A percentile compares a stretch with the other conserved stretches of the same genome.
These are phyloP conservation scores for Tachina lurida DNA, from an alignment of 2,888 invertebrate species.

Conservation along the genomic window DNA sequence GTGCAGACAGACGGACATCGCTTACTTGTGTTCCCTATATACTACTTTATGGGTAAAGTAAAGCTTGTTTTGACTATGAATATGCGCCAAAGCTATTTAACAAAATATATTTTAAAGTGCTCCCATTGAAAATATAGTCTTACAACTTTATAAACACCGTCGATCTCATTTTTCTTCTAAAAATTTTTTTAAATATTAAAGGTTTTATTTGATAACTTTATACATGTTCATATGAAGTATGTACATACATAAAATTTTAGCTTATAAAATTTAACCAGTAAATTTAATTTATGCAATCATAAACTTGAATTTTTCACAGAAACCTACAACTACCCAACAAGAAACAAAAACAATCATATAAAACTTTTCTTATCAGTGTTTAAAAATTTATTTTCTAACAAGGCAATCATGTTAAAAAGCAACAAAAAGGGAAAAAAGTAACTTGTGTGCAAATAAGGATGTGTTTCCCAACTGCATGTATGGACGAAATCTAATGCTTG, in stretches of 20 bases:
- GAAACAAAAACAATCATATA: constrained; percentile 1
- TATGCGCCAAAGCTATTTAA: too few relatives aligned
- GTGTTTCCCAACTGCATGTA: neutral
- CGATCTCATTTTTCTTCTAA: neutral
- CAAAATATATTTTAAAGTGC: too few relatives aligned
- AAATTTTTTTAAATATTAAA: neutral
- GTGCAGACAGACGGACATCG: too few relatives aligned
- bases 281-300: neutral
- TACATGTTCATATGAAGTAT: too few relatives aligned
- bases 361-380: constrained; percentile 64
- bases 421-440: constrained; percentile 14
- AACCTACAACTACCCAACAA: constrained; percentile 1
- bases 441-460: neutral
- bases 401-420: constrained; percentile 64
- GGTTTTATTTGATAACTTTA: neutral
- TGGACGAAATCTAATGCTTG: neutral
- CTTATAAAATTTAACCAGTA: neutral
- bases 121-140: too few relatives aligned
- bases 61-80: too few relatives aligned
- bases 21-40: too few relatives aligned
- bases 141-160: too few relatives aligned
- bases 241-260: neutral
- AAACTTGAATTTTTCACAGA: neutral
- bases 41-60: too few relatives aligned
- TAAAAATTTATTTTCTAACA: constrained; percentile 63